These are phyloP conservation scores for Palaemon carinicauda DNA, from an alignment of 1,140 invertebrate species.

Conservation along the genomic window DNA sequence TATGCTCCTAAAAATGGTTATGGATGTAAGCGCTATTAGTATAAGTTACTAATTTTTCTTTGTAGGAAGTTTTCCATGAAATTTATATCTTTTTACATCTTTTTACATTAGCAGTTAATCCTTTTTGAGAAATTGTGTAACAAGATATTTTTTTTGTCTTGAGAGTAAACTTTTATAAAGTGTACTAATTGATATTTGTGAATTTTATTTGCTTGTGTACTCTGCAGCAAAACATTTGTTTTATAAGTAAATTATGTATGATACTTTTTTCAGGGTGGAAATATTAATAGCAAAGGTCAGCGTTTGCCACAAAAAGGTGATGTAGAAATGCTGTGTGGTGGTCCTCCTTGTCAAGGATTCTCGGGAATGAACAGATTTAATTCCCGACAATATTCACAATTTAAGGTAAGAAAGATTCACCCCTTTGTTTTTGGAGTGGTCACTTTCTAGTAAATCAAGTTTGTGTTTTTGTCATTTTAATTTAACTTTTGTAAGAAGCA, in stretches of 20 bases:
- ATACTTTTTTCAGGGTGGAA: constrained; percentile 67
- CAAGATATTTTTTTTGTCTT: too few relatives aligned
- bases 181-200: background rate
- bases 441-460: too few relatives aligned
- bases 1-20: constrained; percentile 73
- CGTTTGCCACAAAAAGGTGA: constrained; percentile 79
- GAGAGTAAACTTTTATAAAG: too few relatives aligned
- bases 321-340: constrained; percentile 85
- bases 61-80: too few relatives aligned
- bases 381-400: constrained; percentile 83
- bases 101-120: too few relatives aligned
- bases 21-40: constrained; percentile 70
- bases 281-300: constrained; percentile 69
- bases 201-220: background rate
- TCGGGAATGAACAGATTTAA: constrained; percentile 91
- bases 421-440: background rate
- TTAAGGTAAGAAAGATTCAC: constrained; percentile 70
- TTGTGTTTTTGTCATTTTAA: too few relatives aligned
- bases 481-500: background rate
- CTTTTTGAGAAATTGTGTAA: too few relatives aligned
- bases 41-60: too few relatives aligned
- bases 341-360: constrained; percentile 92
- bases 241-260: background rate
- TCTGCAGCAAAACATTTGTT: background rate
- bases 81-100: too few relatives aligned